Base-by-base conservation (phyloP, 2,113 vertebrate species). In the Perognathus longimembris region DNA sequence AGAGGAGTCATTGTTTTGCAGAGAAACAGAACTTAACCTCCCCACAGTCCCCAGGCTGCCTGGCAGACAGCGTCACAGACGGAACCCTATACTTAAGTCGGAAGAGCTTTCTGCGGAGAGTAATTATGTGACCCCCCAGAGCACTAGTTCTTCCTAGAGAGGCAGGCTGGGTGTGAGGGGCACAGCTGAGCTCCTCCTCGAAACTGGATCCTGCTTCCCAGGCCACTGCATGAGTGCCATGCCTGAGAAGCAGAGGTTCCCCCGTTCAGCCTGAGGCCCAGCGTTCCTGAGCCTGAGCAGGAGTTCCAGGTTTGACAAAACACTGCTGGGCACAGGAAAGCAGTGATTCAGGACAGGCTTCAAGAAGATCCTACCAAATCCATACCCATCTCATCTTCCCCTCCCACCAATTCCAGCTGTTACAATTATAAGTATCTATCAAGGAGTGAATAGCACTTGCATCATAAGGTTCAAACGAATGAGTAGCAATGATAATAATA, bases 11-110 rank as follows among this genome's bases (percentile, higher is more conserved):
- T 67, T 96, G 95, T 95, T 96, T 94, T 82, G 82, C 87, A 93
- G 88, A 96, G 93, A 97, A 97, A 93, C 81, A 92, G 95, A 95
- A 83, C 85, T 88, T 95, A 93, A 93, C 95, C 93, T 77, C 96
- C 91, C 1, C 3, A 87, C 82, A 17, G 92, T 93, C 74, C 89
- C 63, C 75, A 8, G 69, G 83, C 40, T 79, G 80, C 81, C 84
- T 91, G 14, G 32, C 73, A 94, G 91, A 92, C 81, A 88, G 84
- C 7, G 0, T 69, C 95, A 88, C 70, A 57, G 0, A 36, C 78
- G 34, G 75, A 97, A 89, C 83, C 93, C 94, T 93, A 59, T 94
- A 94, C 86, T 97, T 93, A 94, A 78, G 77, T 78, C 9, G n/a
- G 59, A 87, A 95, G 80, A 96, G 92, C 81, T 95, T 86, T 94